Evolutionary conservation across 2,113 vertebrate species (phyloP), one percentile per base, ranked within the genome.

Genomic region (Crocuta crocuta): DNA sequence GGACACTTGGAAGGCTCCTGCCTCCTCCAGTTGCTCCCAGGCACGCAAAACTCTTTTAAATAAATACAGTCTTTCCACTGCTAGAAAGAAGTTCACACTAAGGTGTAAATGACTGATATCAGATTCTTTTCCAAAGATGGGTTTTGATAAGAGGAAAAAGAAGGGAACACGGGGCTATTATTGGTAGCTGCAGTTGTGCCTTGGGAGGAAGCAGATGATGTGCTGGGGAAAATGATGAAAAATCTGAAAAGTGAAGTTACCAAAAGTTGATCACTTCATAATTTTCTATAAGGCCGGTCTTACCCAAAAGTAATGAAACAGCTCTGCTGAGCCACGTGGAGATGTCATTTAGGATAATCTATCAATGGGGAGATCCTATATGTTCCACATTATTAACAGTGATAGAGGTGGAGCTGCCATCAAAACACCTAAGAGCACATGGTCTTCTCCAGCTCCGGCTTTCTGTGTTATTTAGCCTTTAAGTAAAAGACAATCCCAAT

Each of bases 131-230:
- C 84, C 61, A 88, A 92, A 16, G 80, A 85, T 45, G 55, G 43
- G 15, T 88, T 98, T 96, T 92, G 68, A 78, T 66, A 61, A 96
- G 48, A 86, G 68, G 82, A 94, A 87, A 70, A 61, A 79, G 58
- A 33, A 79, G 58, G 48, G n/a, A 85, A 70, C 11, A 9, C 35
- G 2, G 53, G 70, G 24, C 71, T 91, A 45, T 84, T 81, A 50
- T 26, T 78, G 74, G 61, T 17, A 74, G 35, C 74, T 66, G 55
- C 70, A 70, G 43, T 19, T 65, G 23, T n/a, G 80, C 28, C 35
- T 89, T 76, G 21, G 23, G 73, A 43, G 35, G 15, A n/a, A 95
- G 28, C 5, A 35, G 45, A 74, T 19, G 26, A 15, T 10, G 2
- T 78, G 3, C 35, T 55, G 43, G 50, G 33, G 23, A 33, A 76